Conservation (phyloP, 37 sponge, comb jelly and placozoan species). For the Petrosia ficiformis region DNA sequence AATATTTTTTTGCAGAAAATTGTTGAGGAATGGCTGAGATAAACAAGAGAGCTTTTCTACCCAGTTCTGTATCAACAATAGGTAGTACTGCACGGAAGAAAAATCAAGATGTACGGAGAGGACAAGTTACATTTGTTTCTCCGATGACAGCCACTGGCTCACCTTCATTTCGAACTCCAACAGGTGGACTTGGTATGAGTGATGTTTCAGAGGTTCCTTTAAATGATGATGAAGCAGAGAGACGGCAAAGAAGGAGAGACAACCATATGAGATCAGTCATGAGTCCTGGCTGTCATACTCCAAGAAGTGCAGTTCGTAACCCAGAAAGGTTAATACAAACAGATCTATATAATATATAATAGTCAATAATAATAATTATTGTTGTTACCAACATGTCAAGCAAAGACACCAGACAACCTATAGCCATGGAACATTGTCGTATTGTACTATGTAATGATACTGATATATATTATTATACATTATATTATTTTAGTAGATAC, state of each 20-base stretch:
- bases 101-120: no score
- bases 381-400: background rate
- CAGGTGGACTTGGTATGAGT: constrained; percentile 37
- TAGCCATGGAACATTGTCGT: background rate
- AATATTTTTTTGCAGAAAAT: no score
- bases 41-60: no score
- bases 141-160: background rate
- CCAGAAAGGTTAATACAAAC: constrained; percentile 22
- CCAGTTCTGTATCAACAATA: no score
- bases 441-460: no score
- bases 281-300: constrained; percentile 70
- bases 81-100: no score
- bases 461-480: no score
- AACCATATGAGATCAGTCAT: constrained; percentile 21
- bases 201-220: constrained; percentile 64
- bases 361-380: background rate
- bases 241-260: constrained; percentile 44
- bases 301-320: constrained; percentile 14
- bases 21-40: no score
- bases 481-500: no score
- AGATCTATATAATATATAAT: background rate
- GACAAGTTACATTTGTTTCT: no score
- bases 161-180: background rate
- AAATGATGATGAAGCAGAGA: constrained; percentile 79
- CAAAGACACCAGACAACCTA: background rate